Base-by-base conservation (phyloP, 2,797 vertebrate genomes). In the Thaleichthys pacificus region DNA sequence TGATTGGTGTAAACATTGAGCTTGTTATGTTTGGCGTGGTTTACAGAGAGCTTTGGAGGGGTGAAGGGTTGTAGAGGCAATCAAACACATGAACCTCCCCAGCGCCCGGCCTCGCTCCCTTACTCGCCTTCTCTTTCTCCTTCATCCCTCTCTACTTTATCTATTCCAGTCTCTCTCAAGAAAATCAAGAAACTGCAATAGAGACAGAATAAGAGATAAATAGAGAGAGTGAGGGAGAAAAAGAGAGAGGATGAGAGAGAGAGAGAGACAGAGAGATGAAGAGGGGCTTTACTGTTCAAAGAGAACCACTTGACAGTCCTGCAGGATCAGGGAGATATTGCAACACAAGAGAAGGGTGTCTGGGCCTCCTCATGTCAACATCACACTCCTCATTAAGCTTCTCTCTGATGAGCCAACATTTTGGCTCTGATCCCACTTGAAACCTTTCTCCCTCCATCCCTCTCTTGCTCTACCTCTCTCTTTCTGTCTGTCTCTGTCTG, bases 291-390 rank as follows among this genome's bases (percentile, higher is more conserved):
- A 19, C 60, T 57, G 30, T 68, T n/a, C 35, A 22, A n/a, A 21
- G 56, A 12, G 42, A 66, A 66, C 35, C 64, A 49, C 38, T 24
- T 42, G 38, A 57, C 21, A 22, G 14, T 28, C 26, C 51, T 5
- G 35, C 61, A 73, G 14, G 14, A 24, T 30, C 19, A 4, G 24
- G 30, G 21, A 61, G 24, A 49, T 24, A 14, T 24, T 19, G 28
- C 38, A 42, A 42, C 65, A 56, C 26, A 14, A 19, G 38, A 5
- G 38, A 57, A 28, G 12, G 19, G 19, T 24, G 57, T 4, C 12
- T 5, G 38, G 24, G 54, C 56, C 71, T 30, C 51, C 24, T 71
- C 69, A 22, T 30, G 49, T 57, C 70, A 24, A 28, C 19, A 65
- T 28, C 38, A 15, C 71, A 62, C 54, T 24, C 51, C 11, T 9